Evolutionary conservation across 2,113 vertebrate species (phyloP), one percentile per base, ranked within the genome.

Genomic region (Paradisaea rubra): DNA sequence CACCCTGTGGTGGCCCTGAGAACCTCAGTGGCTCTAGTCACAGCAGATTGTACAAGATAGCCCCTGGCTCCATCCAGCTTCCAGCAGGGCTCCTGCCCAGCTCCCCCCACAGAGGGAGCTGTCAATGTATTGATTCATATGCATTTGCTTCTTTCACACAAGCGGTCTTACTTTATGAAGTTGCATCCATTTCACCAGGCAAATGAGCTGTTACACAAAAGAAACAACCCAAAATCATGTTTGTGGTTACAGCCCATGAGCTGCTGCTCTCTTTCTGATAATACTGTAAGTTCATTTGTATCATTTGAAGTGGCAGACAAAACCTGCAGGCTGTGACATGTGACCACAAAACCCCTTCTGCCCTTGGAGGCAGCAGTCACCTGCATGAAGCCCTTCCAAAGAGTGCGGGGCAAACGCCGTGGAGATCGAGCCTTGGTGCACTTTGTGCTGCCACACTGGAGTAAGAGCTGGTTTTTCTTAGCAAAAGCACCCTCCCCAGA

Each of bases 371-470:
- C 12, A 30, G 25, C 74, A 41, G 2, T 23, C 45, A 4, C 49
- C 28, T 21, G 15, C 65, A 15, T 0, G 15, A 45, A 72, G 60
- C n/a, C 37, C 22, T 74, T 44, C 22, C 18, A 3, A 3, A 16
- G n/a, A 4, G 12, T 0, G 4, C 0, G 0, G 20, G 44, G 12
- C 41, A 59, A 41, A 64, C 1, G 0, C 23, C 15, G 1, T 1
- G 1, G 59, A 13, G 6, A 70, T 31, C 1, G 3, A 41, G 13
- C 0, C 0, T 14, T 14, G 8, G 41, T 15, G 18, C 3, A 1
- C 13, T 27, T 35, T 0, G 2, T 52, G 54, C 50, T 61, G 70
- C 70, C 25, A 28, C 49, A 0, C 18, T 18, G 63, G 15, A 50
- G 10, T 16, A 39, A 53, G 9, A 74, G 18, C 39, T 50, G 4